Conservation (phyloP, 2,113 vertebrate species). For the Sitta europaea region DNA sequence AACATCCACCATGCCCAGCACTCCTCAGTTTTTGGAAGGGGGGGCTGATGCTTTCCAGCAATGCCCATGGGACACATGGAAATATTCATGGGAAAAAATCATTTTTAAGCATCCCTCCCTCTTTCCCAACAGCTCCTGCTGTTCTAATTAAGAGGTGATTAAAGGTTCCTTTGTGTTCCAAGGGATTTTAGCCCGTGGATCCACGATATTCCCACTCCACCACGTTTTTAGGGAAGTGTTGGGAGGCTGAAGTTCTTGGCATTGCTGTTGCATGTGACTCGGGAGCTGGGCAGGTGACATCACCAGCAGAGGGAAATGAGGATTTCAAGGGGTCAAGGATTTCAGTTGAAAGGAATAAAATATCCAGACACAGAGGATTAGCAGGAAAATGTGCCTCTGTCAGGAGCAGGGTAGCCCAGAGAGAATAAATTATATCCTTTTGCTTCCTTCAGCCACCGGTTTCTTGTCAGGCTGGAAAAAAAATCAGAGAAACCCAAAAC, state of each 20-base stretch:
- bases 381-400: constrained; percentile 26
- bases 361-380: constrained; percentile 50
- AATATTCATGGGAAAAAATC: not conserved
- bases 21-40: not conserved
- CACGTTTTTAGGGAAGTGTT: constrained; percentile 5
- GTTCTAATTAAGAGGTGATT: not conserved
- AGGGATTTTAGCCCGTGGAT: not conserved
- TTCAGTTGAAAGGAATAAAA: constrained; percentile 35
- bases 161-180: not conserved
- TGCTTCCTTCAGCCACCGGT: not conserved
- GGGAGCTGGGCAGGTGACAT: constrained; percentile 22
- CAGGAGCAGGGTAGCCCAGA: not conserved
- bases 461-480: constrained; percentile 40
- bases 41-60: not conserved
- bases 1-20: not conserved
- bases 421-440: constrained; percentile 3
- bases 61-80: not conserved
- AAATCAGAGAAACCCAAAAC: not conserved
- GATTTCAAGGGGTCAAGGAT: not conserved
- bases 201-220: not conserved
- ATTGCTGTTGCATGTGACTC: not conserved
- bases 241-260: constrained; percentile 5
- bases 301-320: not conserved
- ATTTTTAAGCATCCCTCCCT: not conserved
- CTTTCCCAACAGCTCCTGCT: not conserved